Conservation (phyloP, 2,797 vertebrate species). For the Limosa lapponica region DNA sequence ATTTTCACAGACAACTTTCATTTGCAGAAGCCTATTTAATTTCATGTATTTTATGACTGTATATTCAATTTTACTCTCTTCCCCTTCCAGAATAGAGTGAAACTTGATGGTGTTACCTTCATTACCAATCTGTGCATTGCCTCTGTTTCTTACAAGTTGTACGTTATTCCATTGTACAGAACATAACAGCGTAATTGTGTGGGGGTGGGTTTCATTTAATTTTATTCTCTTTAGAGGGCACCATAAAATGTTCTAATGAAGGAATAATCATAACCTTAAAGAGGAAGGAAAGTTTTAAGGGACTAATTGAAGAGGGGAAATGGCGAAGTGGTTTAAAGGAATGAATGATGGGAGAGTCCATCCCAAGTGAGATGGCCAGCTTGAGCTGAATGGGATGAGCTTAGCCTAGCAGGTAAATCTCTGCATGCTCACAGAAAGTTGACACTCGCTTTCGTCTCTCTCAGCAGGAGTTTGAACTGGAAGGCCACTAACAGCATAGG, state of each 20-base stretch:
- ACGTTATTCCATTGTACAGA: neutral
- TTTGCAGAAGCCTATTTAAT: slow-evolving; percentile 24
- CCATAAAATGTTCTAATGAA: slow-evolving; percentile 24
- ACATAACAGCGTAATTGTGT: neutral
- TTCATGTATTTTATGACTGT: neutral
- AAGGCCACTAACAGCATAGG: neutral
- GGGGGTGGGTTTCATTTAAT: neutral
- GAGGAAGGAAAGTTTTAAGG: slow-evolving; percentile 31
- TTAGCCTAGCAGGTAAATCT: neutral
- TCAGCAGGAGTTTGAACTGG: neutral
- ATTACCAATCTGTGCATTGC: neutral
- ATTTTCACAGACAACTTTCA: neutral
- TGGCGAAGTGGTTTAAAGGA: slow-evolving; percentile 33
- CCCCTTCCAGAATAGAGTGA: neutral
- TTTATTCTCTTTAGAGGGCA: slow-evolving; percentile 2
- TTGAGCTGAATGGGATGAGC: neutral
- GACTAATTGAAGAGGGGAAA: slow-evolving; percentile 33
- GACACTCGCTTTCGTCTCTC: rapidly evolving
- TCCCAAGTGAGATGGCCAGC: slow-evolving; percentile 10
- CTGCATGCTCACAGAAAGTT: neutral
- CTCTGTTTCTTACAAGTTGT: neutral
- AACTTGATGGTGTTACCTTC: neutral
- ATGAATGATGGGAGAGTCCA: slow-evolving; percentile 27
- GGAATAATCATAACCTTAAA: slow-evolving; percentile 10
- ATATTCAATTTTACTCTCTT: neutral